Evolutionary conservation across 2,113 vertebrate genomes (phyloP), one percentile per base, ranked within the genome.

Genomic region (Trogon melanurus): DNA sequence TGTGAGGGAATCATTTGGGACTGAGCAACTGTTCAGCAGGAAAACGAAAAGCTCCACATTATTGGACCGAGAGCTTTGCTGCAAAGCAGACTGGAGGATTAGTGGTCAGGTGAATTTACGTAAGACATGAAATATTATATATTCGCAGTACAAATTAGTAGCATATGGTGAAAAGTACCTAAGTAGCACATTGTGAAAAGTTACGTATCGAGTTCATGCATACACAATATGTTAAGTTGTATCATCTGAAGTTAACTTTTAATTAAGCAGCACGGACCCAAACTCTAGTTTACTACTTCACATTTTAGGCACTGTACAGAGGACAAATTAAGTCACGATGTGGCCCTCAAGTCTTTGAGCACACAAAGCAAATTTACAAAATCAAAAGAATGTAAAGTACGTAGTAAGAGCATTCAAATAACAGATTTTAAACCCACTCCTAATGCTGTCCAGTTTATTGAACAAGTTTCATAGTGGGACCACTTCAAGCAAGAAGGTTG

Each of bases 11-110:
- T 12, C 54, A 32, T 4, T 54, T 62, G 50, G 26, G 34, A 58
- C 26, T 36, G 22, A 61, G 16, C 45, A 80, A 78, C 65, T 93
- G 89, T 92, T 88, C n/a, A 80, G 50, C 47, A 85, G 57, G 20
- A 91, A 88, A 27, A 92, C 48, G 29, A 53, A 86, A 94, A 93
- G 78, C 3, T 6, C 27, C 47, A 47, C 4, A 20, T 53, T 45
- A 67, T 66, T 73, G 93, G 51, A 38, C 27, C 57, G 65, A 79
- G 32, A 81, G 19, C 21, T 89, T n/a, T 50, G 53, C 48, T 72
- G 88, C n/a, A 56, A 83, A 87, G 38, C 32, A 85, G 50, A 25
- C 14, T 73, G 32, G 27, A n/a, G 81, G 50, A 67, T n/a, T 13
- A 66, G 22, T 7, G 11, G 22, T 60, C 73, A 57, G 29, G 44